phyloP scores from a whole-genome alignment of 2,888 invertebrate species.

The Tigriopus californicus region DNA sequence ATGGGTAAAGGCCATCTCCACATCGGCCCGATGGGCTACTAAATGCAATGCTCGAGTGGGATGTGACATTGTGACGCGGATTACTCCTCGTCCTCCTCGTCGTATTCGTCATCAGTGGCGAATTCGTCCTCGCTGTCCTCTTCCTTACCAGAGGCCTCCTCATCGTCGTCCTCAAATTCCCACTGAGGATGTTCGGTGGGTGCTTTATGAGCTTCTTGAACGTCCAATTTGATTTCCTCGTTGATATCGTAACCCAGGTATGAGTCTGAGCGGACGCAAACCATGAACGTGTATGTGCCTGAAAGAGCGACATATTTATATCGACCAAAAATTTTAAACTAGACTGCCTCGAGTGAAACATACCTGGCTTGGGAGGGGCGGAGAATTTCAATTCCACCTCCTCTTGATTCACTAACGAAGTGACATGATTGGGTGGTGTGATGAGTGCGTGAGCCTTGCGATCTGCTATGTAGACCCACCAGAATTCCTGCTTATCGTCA shows the following conservation, averaged over 20 bases:
- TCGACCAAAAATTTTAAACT: background rate
- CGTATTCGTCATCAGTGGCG: slow-evolving; percentile 42
- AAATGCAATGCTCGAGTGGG: too few species aligned
- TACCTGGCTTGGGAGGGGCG: slow-evolving; percentile 80
- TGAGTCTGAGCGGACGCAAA: slow-evolving; percentile 85
- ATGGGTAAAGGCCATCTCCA: too few species aligned
- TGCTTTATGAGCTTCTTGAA: slow-evolving; percentile 81
- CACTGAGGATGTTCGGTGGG: slow-evolving; percentile 90
- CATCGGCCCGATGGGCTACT: too few species aligned
- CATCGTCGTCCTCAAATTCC: slow-evolving; percentile 77
- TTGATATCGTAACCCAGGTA: slow-evolving; percentile 92
- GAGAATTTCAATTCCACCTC: slow-evolving; percentile 89
- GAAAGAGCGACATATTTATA: slow-evolving; percentile 20
- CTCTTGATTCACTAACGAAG: slow-evolving; percentile 69
- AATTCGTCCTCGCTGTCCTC: slow-evolving; percentile 44
- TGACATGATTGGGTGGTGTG: slow-evolving; percentile 81
- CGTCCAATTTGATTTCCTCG: slow-evolving; percentile 87
- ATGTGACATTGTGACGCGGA: background rate
- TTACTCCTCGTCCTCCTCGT: slow-evolving; percentile 20
- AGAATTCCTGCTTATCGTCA: slow-evolving; percentile 88
- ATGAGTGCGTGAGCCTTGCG: slow-evolving; percentile 74
- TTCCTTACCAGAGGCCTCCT: slow-evolving; percentile 35
- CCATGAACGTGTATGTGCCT: slow-evolving; percentile 60
- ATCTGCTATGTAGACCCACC: slow-evolving; percentile 98
- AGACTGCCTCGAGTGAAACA: background rate